Evolutionary conservation across 2,888 invertebrate genomes (phyloP).

Genomic region (Orchestes rusci): DNA sequence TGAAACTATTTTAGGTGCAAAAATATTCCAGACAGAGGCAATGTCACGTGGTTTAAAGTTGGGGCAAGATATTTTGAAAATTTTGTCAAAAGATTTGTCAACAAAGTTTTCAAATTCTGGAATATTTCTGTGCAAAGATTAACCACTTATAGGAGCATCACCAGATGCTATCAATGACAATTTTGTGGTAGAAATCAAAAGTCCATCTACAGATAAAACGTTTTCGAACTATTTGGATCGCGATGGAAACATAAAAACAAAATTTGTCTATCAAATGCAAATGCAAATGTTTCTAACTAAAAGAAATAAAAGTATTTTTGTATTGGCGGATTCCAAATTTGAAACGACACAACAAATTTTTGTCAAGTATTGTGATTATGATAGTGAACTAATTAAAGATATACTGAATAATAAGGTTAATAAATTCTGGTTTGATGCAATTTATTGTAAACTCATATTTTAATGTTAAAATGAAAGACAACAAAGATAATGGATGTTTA

Average conservation of each 20-base stretch:
- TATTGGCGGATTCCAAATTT: not conserved
- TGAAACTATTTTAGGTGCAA: slow-evolving; percentile 5
- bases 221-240: not conserved
- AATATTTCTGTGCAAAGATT: not conserved
- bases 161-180: not conserved
- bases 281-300: slow-evolving; percentile 2
- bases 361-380: not conserved
- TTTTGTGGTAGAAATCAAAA: not conserved
- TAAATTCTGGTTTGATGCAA: not conserved
- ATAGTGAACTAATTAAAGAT: not conserved
- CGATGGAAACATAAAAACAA: slow-evolving; percentile 2
- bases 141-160: not conserved
- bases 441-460: not conserved
- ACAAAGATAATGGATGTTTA: not conserved
- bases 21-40: not conserved
- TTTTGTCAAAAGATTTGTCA: not conserved
- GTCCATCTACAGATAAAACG: not conserved
- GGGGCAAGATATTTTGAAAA: not conserved
- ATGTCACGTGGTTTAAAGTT: not conserved
- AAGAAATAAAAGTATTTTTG: slow-evolving; percentile 1
- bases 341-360: slow-evolving; percentile 1
- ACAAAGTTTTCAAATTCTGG: not conserved
- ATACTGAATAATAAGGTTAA: not conserved
- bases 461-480: not conserved
- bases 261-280: slow-evolving; percentile 2